Conservation (phyloP, 2,888 invertebrate species). For the Caenorhabditis sp. region DNA sequence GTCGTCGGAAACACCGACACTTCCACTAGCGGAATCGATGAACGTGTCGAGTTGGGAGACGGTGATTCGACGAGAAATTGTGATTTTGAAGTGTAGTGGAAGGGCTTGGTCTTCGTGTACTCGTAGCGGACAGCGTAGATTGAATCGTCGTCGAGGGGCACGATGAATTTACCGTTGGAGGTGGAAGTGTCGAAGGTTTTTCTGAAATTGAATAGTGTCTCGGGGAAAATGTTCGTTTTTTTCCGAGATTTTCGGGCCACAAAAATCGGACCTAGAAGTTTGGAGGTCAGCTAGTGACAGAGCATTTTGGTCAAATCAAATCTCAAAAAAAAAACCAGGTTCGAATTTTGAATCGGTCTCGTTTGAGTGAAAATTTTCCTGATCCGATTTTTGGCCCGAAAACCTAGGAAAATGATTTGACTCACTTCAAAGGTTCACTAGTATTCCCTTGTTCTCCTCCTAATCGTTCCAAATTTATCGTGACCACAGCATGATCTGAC, state of each 20-base stretch:
- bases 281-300: too few relatives aligned
- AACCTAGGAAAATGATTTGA: too few relatives aligned
- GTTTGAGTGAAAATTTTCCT: not conserved
- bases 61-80: slow-evolving; percentile 51
- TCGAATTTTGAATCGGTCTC: too few relatives aligned
- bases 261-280: too few relatives aligned
- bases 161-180: slow-evolving; percentile 51
- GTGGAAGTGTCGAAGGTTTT: slow-evolving; percentile 53
- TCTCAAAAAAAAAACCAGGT: too few relatives aligned
- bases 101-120: slow-evolving; percentile 61
- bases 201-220: slow-evolving; percentile 14
- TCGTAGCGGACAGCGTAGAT: slow-evolving; percentile 65
- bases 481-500: slow-evolving; percentile 46
- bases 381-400: not conserved
- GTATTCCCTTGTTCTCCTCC: not conserved
- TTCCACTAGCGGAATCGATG: slow-evolving; percentile 32
- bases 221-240: too few relatives aligned
- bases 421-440: not conserved
- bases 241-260: too few relatives aligned
- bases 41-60: slow-evolving; percentile 35
- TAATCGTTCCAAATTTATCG: not conserved
- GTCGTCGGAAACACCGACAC: slow-evolving; percentile 32
- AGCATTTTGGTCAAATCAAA: too few relatives aligned
- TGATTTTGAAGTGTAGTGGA: slow-evolving; percentile 53
- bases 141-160: slow-evolving; percentile 58